Conservation (phyloP, 37 sponge, comb jelly and placozoan species). For the Theonella swinhoei region DNA sequence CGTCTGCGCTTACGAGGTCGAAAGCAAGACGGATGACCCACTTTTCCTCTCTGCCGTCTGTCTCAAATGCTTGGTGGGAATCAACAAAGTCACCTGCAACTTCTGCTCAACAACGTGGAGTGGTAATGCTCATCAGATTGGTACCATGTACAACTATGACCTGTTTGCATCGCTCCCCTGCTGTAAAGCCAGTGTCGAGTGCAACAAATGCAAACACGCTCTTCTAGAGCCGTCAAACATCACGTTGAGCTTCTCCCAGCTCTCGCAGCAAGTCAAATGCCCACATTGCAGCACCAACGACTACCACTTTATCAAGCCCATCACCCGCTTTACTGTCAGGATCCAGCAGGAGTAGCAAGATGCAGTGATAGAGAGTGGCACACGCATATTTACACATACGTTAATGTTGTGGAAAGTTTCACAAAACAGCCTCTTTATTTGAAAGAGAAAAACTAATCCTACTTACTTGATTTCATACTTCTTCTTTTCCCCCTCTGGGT, state of each 20-base stretch:
- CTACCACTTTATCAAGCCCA: slow-evolving; percentile 88
- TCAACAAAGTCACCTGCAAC: slow-evolving; percentile 66
- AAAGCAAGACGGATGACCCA: slow-evolving; percentile 62
- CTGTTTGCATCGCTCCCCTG: slow-evolving; percentile 89
- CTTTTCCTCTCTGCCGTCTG: slow-evolving; percentile 83
- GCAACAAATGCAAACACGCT: slow-evolving; percentile 74
- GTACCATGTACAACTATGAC: slow-evolving; percentile 93
- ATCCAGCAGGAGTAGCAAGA: background rate
- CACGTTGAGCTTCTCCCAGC: slow-evolving; percentile 72
- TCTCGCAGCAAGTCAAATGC: slow-evolving; percentile 71
- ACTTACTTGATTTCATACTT: no score
- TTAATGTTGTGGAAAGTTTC: no score
- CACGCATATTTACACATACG: no score
- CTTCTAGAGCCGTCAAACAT: slow-evolving; percentile 55
- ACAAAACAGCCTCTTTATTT: no score
- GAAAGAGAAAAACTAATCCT: no score
- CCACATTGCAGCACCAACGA: slow-evolving; percentile 71
- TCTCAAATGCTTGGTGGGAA: slow-evolving; percentile 76
- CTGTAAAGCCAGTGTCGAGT: slow-evolving; percentile 67
- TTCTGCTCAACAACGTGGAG: slow-evolving; percentile 83
- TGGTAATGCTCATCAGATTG: slow-evolving; percentile 85
- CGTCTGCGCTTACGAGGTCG: slow-evolving; percentile 62
- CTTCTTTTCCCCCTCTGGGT: no score
- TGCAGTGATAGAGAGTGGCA: no score
- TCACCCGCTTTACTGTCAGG: slow-evolving; percentile 45